A percentile compares a stretch with the other conserved stretches of the same genome.
phyloP scores from a whole-genome alignment of 1,140 invertebrate species.

The Mactra quadrangularis region DNA sequence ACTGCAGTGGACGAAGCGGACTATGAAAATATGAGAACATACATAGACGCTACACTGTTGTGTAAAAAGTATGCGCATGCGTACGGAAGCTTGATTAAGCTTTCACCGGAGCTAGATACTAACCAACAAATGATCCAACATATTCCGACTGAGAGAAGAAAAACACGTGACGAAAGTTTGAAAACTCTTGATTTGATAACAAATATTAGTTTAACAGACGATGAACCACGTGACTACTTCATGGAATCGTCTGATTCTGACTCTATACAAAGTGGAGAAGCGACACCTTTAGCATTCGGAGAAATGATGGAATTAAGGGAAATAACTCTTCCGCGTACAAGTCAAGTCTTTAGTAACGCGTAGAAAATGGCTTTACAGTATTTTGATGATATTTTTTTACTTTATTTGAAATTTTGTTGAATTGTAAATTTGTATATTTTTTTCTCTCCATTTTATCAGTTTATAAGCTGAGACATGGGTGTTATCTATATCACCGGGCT shows the following conservation, averaged over 20 bases:
- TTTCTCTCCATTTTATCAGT: too few species aligned
- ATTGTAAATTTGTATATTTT: too few species aligned
- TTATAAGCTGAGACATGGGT: too few species aligned
- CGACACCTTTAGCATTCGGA: slow-evolving; percentile 44
- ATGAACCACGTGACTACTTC: slow-evolving; percentile 68
- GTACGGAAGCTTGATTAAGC: slow-evolving; percentile 75
- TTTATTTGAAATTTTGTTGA: too few species aligned
- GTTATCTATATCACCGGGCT: too few species aligned
- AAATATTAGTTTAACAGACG: slow-evolving; percentile 76
- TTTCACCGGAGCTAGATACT: slow-evolving; percentile 77
- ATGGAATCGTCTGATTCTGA: slow-evolving; percentile 71
- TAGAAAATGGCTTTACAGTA: not conserved
- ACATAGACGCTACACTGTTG: slow-evolving; percentile 72
- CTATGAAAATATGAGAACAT: slow-evolving; percentile 63
- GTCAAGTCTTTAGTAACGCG: slow-evolving; percentile 34
- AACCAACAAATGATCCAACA: slow-evolving; percentile 73
- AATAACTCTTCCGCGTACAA: slow-evolving; percentile 32
- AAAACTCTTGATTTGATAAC: slow-evolving; percentile 76
- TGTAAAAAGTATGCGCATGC: slow-evolving; percentile 72
- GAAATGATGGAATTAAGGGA: slow-evolving; percentile 69
- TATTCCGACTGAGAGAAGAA: slow-evolving; percentile 69
- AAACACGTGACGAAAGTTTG: slow-evolving; percentile 68
- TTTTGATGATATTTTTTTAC: not conserved
- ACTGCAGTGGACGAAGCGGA: slow-evolving; percentile 62
- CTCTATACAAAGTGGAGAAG: slow-evolving; percentile 68